Conservation (phyloP, 1,140 invertebrate genomes). For the Marisa cornuarietis region DNA sequence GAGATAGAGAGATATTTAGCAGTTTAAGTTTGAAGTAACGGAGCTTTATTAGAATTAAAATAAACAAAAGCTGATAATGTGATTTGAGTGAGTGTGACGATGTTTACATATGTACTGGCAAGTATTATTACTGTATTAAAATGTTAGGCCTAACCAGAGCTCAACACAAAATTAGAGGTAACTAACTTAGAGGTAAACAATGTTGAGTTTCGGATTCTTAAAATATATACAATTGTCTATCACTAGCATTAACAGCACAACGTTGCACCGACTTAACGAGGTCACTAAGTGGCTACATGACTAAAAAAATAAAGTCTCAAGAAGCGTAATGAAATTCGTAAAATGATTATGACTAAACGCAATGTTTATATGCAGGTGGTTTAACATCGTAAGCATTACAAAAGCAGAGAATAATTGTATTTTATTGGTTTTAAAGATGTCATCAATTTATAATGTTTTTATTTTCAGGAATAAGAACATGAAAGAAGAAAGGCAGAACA, state of each 20-base stretch:
- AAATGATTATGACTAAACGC: background rate
- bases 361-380: too few relatives aligned
- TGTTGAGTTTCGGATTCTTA: too few relatives aligned
- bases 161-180: background rate
- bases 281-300: background rate
- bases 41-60: too few relatives aligned
- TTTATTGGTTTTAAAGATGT: too few relatives aligned
- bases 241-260: background rate
- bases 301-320: background rate
- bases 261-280: background rate
- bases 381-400: background rate
- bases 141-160: background rate
- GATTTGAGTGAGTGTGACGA: too few relatives aligned
- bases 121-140: background rate
- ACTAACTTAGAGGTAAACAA: background rate
- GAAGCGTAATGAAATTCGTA: background rate
- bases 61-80: too few relatives aligned
- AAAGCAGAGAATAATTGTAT: background rate
- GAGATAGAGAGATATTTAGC: too few relatives aligned
- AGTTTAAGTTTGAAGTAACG: too few relatives aligned
- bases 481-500: too few relatives aligned
- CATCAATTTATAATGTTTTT: too few relatives aligned
- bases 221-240: background rate
- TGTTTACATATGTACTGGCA: too few relatives aligned
- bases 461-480: too few relatives aligned